These are phyloP conservation scores for Mimumesa dahlbomi DNA, from an alignment of 2,888 invertebrate species.

Conservation along the genomic window DNA sequence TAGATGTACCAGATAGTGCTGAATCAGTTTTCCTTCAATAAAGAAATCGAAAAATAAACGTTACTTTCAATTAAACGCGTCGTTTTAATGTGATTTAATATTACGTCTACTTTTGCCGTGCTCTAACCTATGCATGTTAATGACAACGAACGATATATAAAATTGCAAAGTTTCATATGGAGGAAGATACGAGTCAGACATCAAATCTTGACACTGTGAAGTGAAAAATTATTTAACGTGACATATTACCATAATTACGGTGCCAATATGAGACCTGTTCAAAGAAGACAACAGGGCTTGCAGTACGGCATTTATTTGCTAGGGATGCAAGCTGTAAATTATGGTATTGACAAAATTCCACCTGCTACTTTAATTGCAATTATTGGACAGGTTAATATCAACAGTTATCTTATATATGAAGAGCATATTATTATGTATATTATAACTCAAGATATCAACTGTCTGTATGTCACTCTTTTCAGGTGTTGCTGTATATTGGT, in stretches of 20 bases:
- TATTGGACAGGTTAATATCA: slow-evolving; percentile 76
- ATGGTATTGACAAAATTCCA: slow-evolving; percentile 81
- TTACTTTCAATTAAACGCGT: too few relatives aligned
- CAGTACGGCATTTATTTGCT: slow-evolving; percentile 75
- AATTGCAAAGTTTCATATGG: too few relatives aligned
- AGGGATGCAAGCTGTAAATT: slow-evolving; percentile 74
- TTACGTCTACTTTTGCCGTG: too few relatives aligned
- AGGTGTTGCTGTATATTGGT: slow-evolving; percentile 81
- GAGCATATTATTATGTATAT: too few relatives aligned
- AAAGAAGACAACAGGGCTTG: slow-evolving; percentile 73
- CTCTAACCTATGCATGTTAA: too few relatives aligned
- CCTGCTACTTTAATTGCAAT: slow-evolving; percentile 82
- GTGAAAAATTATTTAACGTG: too few relatives aligned
- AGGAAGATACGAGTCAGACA: too few relatives aligned
- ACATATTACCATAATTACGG: background rate
- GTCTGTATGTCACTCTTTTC: slow-evolving; percentile 26
- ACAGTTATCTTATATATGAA: too few relatives aligned
- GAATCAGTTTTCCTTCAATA: background rate
- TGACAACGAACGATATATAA: too few relatives aligned
- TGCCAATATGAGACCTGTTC: slow-evolving; percentile 59
- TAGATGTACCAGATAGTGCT: background rate
- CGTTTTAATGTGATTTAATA: too few relatives aligned
- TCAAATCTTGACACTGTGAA: too few relatives aligned
- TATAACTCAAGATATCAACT: background rate
- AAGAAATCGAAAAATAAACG: too few relatives aligned